Conservation (phyloP, 2,888 invertebrate genomes). For the Hypsopygia costalis region DNA sequence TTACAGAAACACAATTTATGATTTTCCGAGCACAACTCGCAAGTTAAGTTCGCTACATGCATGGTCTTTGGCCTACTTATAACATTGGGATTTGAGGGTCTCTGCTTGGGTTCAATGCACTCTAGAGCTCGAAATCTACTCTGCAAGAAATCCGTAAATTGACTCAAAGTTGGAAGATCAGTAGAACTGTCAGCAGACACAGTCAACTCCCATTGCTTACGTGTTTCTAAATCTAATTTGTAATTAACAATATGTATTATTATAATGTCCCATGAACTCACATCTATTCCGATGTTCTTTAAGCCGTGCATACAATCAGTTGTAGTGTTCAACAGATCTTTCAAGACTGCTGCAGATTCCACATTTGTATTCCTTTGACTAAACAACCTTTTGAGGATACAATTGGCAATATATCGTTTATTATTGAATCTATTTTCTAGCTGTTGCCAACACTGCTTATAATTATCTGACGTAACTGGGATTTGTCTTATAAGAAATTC, state of each 20-base stretch:
- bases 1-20: slow-evolving; percentile 11
- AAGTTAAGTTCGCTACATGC: background rate
- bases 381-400: slow-evolving; percentile 5
- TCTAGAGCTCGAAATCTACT: slow-evolving; percentile 10
- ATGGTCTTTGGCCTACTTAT: background rate
- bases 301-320: slow-evolving; percentile 3
- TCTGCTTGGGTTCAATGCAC: slow-evolving; percentile 2
- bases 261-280: slow-evolving; percentile 5
- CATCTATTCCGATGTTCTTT: background rate
- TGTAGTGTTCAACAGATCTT: slow-evolving; percentile 3
- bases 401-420: slow-evolving; percentile 1
- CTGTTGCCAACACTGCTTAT: slow-evolving; percentile 1
- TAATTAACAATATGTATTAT: slow-evolving; percentile 9
- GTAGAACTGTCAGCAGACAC: background rate
- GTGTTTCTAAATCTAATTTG: slow-evolving; percentile 7
- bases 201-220: slow-evolving; percentile 9
- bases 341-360: background rate
- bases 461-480: slow-evolving; percentile 1
- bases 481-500: background rate
- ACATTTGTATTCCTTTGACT: background rate
- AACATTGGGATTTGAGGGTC: background rate
- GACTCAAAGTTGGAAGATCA: slow-evolving; percentile 1
- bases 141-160: slow-evolving; percentile 6
- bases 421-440: slow-evolving; percentile 6
- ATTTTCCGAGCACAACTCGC: slow-evolving; percentile 6